Evolutionary conservation across 2,797 vertebrate genomes (phyloP).

Genomic region (Gallinago solitaria): DNA sequence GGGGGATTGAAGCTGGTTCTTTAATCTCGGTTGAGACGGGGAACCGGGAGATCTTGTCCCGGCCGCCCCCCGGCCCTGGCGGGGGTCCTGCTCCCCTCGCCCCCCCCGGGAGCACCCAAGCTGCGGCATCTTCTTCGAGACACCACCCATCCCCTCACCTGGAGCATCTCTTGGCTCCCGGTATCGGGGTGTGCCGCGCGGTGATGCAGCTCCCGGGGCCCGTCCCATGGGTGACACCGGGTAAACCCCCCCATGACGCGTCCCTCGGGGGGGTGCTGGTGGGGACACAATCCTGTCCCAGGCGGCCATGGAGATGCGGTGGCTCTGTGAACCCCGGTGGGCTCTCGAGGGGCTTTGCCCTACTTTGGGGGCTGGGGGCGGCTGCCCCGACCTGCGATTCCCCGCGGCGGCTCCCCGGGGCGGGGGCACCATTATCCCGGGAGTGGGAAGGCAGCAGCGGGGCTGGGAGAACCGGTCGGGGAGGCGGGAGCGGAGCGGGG

Average conservation of each 20-base stretch:
- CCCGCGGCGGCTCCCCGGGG: neutral
- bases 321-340: neutral
- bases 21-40: neutral
- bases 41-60: constrained; percentile 6
- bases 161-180: neutral
- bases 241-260: neutral
- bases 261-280: neutral
- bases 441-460: constrained; percentile 38
- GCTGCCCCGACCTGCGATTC: neutral
- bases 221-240: neutral
- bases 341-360: neutral
- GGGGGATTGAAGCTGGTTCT: constrained; percentile 12
- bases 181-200: neutral
- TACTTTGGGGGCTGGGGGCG: neutral
- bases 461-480: constrained; percentile 72
- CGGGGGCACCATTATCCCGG: constrained; percentile 37
- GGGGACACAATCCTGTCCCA: neutral
- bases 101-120: neutral
- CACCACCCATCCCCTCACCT: neutral
- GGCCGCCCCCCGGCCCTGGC: neutral
- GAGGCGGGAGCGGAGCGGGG: neutral
- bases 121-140: neutral
- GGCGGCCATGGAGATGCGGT: rapidly evolving
- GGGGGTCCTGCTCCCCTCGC: neutral
- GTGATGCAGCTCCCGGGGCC: neutral